Evolutionary conservation across 2,113 vertebrate genomes (phyloP), one percentile per base, ranked within the genome.

Genomic region (Microtus oregoni): DNA sequence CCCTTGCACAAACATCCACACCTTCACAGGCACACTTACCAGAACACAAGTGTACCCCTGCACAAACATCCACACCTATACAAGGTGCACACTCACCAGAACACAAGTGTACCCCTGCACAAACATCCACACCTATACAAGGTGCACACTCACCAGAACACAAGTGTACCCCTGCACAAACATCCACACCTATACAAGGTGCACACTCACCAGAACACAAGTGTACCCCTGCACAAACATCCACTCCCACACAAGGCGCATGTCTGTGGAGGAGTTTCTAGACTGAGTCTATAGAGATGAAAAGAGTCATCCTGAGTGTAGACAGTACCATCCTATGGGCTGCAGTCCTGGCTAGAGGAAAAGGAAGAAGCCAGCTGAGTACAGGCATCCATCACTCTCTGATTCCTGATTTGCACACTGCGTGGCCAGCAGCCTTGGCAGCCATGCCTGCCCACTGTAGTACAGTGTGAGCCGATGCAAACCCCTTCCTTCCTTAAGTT

Each of bases 351-450:
- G 10, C 17, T 32, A 19, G 7, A 67, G 1, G 41, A 86, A 68
- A 68, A 86, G 10, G 11, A 11, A 86, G 30, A 35, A 7, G 11
- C 10, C 32, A 50, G 8, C 19, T 52, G 22, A 47, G 30, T 44
- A 15, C 11, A 24, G 6, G 32, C 63, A 5, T 26, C 22, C 5
- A 7, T 35, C 8, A 5, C 17, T 50, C 41, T 68, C 41, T 50
- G 26, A 13, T 22, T 50, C 81, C 63, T 35, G 63, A 86, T 12
- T 35, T 30, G 14, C 17, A 44, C 41, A 24, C 30, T 13, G 0
- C 19, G 14, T 67, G 20, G 35, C 19, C 10, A 0, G 15, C 0
- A 4, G 41, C 9, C 28, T 47, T 5, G 20, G 63, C 28, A 6
- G 24, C 41, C 28, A 11, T 85, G 8, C 24, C 52, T 67, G 35